Percentiles rank a stretch among this genome's conserved stretches.
These are phyloP conservation scores for Sinodicranocentrus sp. DNA, from an alignment of 2,888 invertebrate genomes.

Conservation along the genomic window DNA sequence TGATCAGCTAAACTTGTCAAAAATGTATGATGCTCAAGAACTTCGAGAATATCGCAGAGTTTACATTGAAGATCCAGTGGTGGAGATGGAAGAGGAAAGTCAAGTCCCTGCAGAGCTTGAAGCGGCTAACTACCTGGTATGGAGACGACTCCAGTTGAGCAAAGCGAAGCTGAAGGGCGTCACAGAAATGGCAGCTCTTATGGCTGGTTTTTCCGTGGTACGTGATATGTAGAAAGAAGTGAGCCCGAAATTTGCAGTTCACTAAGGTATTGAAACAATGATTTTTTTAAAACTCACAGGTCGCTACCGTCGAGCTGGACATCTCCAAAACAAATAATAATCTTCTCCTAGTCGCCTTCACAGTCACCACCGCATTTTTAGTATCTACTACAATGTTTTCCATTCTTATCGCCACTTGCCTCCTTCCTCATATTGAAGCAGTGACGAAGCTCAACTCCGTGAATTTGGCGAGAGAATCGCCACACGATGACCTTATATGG, in stretches of 20 bases:
- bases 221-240: slow-evolving; percentile 13
- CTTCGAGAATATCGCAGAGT: slow-evolving; percentile 25
- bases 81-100: slow-evolving; percentile 35
- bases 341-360: slow-evolving; percentile 69
- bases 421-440: slow-evolving; percentile 74
- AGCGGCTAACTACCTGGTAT: slow-evolving; percentile 53
- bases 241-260: neutral
- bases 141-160: slow-evolving; percentile 73
- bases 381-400: slow-evolving; percentile 73
- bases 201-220: slow-evolving; percentile 75
- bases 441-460: slow-evolving; percentile 70
- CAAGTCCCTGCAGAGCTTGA: slow-evolving; percentile 25
- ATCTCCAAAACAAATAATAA: slow-evolving; percentile 49
- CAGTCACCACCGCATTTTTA: slow-evolving; percentile 71
- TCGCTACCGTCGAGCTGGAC: slow-evolving; percentile 75
- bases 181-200: slow-evolving; percentile 75
- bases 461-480: slow-evolving; percentile 52
- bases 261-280: neutral
- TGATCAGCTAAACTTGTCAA: too few species aligned
- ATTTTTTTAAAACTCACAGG: slow-evolving; percentile 47
- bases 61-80: slow-evolving; percentile 21
- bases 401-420: slow-evolving; percentile 75
- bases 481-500: slow-evolving; percentile 62
- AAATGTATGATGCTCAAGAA: slow-evolving; percentile 49
- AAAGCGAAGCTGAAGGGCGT: slow-evolving; percentile 75